These are phyloP conservation scores for Drosophila aff. DNA, from an alignment of 1,140 invertebrate genomes.

Conservation along the genomic window DNA sequence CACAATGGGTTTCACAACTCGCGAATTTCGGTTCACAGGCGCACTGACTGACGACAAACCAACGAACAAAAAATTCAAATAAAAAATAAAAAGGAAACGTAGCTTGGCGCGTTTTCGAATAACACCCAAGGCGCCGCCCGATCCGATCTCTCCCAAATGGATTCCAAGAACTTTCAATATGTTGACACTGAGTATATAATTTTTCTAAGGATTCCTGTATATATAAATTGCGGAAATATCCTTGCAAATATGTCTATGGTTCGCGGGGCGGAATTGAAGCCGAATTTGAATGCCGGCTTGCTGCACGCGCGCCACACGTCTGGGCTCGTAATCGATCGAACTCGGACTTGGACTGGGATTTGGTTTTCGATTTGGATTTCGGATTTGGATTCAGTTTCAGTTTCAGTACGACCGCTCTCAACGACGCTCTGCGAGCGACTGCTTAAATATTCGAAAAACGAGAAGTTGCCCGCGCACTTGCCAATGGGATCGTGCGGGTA, in stretches of 20 bases:
- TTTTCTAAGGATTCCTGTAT: not conserved
- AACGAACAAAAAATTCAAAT: not conserved
- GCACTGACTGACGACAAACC: constrained; percentile 3
- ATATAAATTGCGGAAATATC: not conserved
- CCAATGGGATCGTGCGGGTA: constrained; percentile 3
- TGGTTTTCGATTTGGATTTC: not conserved
- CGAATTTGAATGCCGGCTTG: not conserved
- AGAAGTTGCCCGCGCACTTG: constrained; percentile 20
- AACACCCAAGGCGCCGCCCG: not conserved
- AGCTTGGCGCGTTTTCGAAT: not conserved
- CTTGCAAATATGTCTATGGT: not conserved
- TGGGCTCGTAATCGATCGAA: not conserved
- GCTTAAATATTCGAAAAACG: constrained; percentile 20
- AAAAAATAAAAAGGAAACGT: constrained; percentile 8
- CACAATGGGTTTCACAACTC: constrained; percentile 15
- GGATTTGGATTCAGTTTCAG: not conserved
- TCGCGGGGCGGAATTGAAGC: not conserved
- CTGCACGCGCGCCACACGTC: not conserved
- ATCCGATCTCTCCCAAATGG: not conserved
- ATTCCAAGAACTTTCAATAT: not conserved
- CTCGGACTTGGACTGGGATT: not conserved
- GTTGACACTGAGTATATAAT: not conserved
- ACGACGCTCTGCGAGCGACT: constrained; percentile 21
- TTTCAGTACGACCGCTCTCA: constrained; percentile 7
- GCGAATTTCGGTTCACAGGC: constrained; percentile 14